phyloP scores from a whole-genome alignment of 2,113 vertebrate genomes.

The Syngnathus floridae region DNA sequence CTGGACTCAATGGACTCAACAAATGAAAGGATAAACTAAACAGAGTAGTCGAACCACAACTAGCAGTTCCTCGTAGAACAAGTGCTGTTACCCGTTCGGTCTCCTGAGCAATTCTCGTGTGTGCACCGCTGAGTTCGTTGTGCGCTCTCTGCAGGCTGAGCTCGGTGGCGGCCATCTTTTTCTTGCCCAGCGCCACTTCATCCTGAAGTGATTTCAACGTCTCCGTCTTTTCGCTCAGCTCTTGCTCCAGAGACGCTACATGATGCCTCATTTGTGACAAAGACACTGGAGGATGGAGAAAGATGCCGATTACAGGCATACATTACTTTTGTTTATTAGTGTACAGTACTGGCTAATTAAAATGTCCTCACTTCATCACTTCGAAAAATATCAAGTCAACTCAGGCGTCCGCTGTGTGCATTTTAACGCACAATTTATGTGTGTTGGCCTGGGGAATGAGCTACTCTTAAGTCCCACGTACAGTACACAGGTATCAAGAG shows the following conservation, averaged over 20 bases:
- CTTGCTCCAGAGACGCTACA: constrained; percentile 57
- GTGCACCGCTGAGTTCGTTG: constrained; percentile 55
- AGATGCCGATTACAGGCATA: background rate
- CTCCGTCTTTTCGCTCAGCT: constrained; percentile 52
- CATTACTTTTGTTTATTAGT: background rate
- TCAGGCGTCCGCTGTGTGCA: background rate
- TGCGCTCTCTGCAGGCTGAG: constrained; percentile 48
- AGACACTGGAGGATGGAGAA: constrained; percentile 20
- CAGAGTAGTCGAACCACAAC: background rate
- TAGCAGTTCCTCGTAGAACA: background rate
- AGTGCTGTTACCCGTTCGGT: constrained; percentile 57
- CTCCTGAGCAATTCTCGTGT: constrained; percentile 59
- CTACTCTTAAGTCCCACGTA: background rate
- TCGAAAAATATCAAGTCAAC: background rate
- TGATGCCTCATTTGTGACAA: constrained; percentile 42
- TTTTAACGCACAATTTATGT: no score
- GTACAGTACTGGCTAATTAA: background rate
- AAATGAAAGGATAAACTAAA: background rate
- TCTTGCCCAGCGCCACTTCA: constrained; percentile 50
- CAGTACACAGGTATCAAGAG: background rate
- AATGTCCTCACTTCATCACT: background rate
- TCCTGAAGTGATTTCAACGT: constrained; percentile 46
- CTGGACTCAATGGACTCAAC: background rate
- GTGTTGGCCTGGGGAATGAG: background rate
- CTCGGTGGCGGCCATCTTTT: constrained; percentile 58